Evolutionary conservation across 2,888 invertebrate genomes (phyloP), one percentile per base, ranked within the genome.

Genomic region (Peribatodes rhomboidaria): DNA sequence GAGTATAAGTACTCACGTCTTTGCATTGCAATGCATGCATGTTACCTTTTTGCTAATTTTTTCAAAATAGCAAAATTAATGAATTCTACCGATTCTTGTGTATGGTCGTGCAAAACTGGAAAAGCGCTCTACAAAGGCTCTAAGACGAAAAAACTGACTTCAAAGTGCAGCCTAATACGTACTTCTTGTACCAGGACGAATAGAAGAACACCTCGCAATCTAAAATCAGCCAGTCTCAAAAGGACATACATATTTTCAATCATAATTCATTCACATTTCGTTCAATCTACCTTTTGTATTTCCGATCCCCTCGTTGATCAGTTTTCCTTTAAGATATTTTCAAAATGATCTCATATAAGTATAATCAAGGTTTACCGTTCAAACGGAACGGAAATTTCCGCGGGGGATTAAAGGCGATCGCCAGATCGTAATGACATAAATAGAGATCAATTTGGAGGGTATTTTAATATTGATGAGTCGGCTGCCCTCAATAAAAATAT

Each of bases 381-480:
- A 68, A 69, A 67, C 61, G 69, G 39, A 57, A 58, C 65, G 70
- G 70, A 81, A 87, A 82, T 79, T 84, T 86, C 81, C 86, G 59
- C 58, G 54, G 64, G 58, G 69, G 65, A 63, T 77, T 79, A 79
- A 80, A 78, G 73, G 71, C 76, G 69, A 78, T 78, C 77, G 70
- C 61, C 67, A 69, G 77, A 81, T 83, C 80, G 83, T 83, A 74
- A 80, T 77, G 78, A 79, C 81, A 80, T 82, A 84, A 86, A 86
- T 78, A 79, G 78, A 80, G 74, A 84, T 86, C 78, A 84, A 84
- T 85, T 82, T 74, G 77, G 78, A 78, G 74, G 73, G 67, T 71
- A 79, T 75, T 86, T 90, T 84, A 86, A 90, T 90, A 90, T 92
- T 89, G 83, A 92, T 90, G 89, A 88, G 84, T 69, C 56, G 77